Base-by-base conservation (phyloP, 2,888 invertebrate species). In the Perithous albicinctus region DNA sequence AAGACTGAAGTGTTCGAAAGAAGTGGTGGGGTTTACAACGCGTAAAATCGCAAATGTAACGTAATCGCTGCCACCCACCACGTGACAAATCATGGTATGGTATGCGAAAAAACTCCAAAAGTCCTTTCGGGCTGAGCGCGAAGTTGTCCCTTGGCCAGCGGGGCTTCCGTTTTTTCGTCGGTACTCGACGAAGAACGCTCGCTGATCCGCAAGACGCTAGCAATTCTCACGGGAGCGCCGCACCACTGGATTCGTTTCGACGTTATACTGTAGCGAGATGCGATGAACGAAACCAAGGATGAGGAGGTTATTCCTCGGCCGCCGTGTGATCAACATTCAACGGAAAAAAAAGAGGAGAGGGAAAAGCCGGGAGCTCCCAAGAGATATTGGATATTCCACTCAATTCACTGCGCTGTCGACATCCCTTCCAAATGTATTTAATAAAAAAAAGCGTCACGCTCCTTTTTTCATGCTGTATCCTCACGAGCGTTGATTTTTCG, bases 1-100 rank as follows among this genome's bases (percentile, higher is more conserved):
- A 78, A 78, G 41, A 10, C 43, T 20, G 29, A 73, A 61, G 67
- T 75, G 61, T 12, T 43, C 64, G 75, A 41, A 56, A 56, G 29
- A 81, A 80, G 69, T 64, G 48, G 59, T 26, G 20, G 63, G 61
- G 46, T 54, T 12, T 75, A 67, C 61, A 74, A 85, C 87, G 89
- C 92, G 92, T 92, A 91, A 92, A 92, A 92, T 92, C 89, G 90
- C 88, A 91, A 92, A 92, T 92, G 90, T 89, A 89, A 89, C 88
- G 89, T 91, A 92, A 92, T 91, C 89, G 88, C 87, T 87, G 90
- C 91, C 92, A 92, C 91, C 92, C 92, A 92, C 89, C 89, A 91
- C 91, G 92, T 91, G 91, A 91, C 91, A 91, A 92, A 92, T 92
- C 91, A 91, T 87, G 85, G 74, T 83, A 84, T 86, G 80, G 83